A percentile compares a stretch with the other conserved stretches of the same genome.
phyloP scores from a whole-genome alignment of 2,113 vertebrate species.

The Clinocottus analis region DNA sequence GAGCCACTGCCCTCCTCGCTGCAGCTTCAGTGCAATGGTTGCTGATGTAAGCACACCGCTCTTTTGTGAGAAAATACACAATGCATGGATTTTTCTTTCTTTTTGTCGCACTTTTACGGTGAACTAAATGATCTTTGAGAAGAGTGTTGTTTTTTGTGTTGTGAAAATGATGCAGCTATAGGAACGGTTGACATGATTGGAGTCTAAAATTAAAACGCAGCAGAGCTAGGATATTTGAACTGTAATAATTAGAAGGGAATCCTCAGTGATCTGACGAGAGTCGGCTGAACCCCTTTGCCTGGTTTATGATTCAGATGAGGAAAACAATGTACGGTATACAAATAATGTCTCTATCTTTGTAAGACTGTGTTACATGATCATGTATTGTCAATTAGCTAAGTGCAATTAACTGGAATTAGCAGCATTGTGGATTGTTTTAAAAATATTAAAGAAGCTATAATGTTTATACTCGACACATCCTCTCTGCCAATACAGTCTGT shows the following conservation, averaged over 20 bases:
- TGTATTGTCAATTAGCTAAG: constrained; percentile 49
- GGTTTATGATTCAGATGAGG: constrained; percentile 3
- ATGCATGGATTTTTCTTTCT: constrained; percentile 52
- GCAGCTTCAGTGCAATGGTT: constrained; percentile 38
- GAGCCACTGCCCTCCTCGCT: constrained; percentile 22
- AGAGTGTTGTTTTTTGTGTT: neutral
- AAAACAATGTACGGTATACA: neutral
- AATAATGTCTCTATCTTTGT: neutral
- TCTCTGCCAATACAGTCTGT: constrained; percentile 28
- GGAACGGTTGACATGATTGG: neutral
- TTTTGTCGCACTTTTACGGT: constrained; percentile 53
- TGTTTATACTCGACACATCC: constrained; percentile 7
- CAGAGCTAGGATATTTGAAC: neutral
- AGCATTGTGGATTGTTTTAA: constrained; percentile 28
- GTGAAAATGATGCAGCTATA: constrained; percentile 8
- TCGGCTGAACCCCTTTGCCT: constrained; percentile 5
- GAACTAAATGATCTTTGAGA: constrained; percentile 26
- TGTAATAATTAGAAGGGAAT: constrained; percentile 8
- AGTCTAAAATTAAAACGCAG: constrained; percentile 5
- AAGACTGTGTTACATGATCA: constrained; percentile 10
- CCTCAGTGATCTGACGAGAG: neutral
- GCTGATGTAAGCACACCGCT: constrained; percentile 44
- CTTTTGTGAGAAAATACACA: constrained; percentile 34
- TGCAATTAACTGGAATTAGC: constrained; percentile 56
- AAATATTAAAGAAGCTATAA: neutral